Base-by-base conservation (phyloP, 2,888 invertebrate species). In the Eupithecia subfuscata region DNA sequence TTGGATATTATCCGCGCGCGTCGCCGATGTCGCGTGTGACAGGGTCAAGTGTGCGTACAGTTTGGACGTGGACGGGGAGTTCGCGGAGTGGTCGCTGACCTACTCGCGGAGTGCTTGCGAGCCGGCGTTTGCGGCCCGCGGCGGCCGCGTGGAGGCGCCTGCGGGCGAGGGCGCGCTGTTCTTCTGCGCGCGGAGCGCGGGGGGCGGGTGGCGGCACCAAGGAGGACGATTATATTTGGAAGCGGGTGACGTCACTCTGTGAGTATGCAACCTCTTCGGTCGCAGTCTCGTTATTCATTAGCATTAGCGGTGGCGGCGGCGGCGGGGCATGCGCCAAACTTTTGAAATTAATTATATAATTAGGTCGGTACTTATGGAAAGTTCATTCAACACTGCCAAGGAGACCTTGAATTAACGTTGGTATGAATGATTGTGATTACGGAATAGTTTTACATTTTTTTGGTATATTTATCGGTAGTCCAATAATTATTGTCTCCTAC, bases 201-300 rank as follows among this genome's bases (percentile, higher is more conserved):
- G 89, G n/a, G 90, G 89, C 77, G 86, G 80, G 69, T 94, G 94
- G 94, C 85, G 87, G 74, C 91, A 92, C 80, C 91, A 91, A 85
- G 92, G 92, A 80, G 87, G 82, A n/a, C 84, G 83, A 78, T 85
- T 93, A 88, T 92, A 88, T 91, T 91, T 94, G 91, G 92, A 89
- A 78, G 84, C 85, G n/a, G 86, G 84, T 93, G 94, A 94, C 93
- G 93, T 93, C 93, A 93, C 76, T 6, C 22, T 18, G 67, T 67
- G 40, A 67, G 67, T 40, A 67, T 40, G 67, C 67, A 67, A 67
- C 67, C 67, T 67, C 65, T 37, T 64, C 14, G 30, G 63, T 30
- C 14, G 63, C 14, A 6, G 7, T 16, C 18, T 48, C 48, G 6
- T 48, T 11, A 7, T 2, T 52, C 56, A 22, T 22, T 11, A 48